A percentile compares a stretch with the other conserved stretches of the same genome.
Conservation (phyloP, 2,797 vertebrate genomes). For the Trematomus bernacchii region DNA sequence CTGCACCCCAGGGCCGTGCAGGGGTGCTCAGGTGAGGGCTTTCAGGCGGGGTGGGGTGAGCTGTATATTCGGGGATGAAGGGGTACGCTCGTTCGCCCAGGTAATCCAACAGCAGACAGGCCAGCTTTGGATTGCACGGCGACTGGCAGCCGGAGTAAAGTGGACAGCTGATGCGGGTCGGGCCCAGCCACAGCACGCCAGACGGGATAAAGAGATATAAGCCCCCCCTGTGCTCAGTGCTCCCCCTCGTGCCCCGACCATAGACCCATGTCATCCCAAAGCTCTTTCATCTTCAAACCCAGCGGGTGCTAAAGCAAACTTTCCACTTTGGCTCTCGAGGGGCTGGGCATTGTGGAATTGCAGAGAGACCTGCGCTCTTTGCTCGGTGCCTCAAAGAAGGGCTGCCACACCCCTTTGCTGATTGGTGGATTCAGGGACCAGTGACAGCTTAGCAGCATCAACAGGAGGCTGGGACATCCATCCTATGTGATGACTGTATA, state of each 20-base stretch:
- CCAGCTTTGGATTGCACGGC: conserved; percentile 79
- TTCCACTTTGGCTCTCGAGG: conserved; percentile 84
- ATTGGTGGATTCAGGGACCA: conserved; percentile 56
- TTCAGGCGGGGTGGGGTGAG: conserved; percentile 48
- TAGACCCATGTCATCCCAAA: conserved; percentile 76
- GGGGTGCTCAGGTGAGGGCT: conserved; percentile 79
- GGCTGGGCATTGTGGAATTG: conserved; percentile 71
- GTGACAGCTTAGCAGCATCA: conserved; percentile 56
- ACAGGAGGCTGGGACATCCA: conserved; percentile 41
- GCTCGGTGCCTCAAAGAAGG: conserved; percentile 62
- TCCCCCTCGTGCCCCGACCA: conserved; percentile 57
- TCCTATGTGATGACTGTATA: conserved; percentile 47
- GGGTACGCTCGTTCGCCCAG: conserved; percentile 72
- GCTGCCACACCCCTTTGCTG: conserved; percentile 61
- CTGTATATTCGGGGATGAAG: conserved; percentile 59
- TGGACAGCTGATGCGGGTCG: conserved; percentile 81
- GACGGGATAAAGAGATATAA: conserved; percentile 88
- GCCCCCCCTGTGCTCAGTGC: conserved; percentile 57
- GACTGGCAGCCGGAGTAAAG: conserved; percentile 74
- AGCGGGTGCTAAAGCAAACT: conserved; percentile 84
- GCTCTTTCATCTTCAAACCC: conserved; percentile 85
- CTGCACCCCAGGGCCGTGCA: conserved; percentile 69
- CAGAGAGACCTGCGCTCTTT: conserved; percentile 58
- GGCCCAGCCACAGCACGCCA: conserved; percentile 80
- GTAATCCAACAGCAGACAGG: conserved; percentile 87